Base-by-base conservation (phyloP, 2,888 invertebrate genomes). In the Cephus runcator region DNA sequence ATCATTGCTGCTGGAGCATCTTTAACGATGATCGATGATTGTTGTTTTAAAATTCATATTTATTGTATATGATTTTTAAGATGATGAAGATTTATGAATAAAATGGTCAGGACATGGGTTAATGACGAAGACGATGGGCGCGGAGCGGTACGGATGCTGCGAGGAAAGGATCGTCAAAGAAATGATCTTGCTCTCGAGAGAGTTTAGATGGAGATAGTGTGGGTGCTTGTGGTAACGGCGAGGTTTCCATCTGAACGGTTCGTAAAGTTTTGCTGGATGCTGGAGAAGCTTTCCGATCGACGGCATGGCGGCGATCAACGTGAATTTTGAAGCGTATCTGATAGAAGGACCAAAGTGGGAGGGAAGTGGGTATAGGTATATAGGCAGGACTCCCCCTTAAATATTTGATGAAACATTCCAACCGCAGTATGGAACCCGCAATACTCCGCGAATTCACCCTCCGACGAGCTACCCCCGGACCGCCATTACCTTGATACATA, bases 401-500 rank as follows among this genome's bases (percentile, higher is more conserved):
- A 90, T 90, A 90, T 88, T 90, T 89, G 85, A 90, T 90, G 90
- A 87, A 90, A 90, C 90, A 89, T 87, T 86, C 87, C 87, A 84
- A 86, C 89, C 89, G 89, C 89, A 88, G 90, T 89, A 90, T 89
- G 88, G 86, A 80, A 79, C 83, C 84, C 56, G 77, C 68, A 73
- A 73, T 69, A 73, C 74, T 77, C 73, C 77, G 77, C 77, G 69
- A 73, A 9, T 56, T 15, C 56, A 71, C 31, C 34, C 71, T 31
- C 23, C 33, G 71, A 71, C 71, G 71, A 56, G 71, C 78, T 69
- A 75, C 69, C 81, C 75, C 81, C 84, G 82, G 82, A 84, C 84
- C 84, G 82, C 85, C 85, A 88, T 87, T 87, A 87, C 86, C 83
- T 85, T 87, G 87, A 89, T 89, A 88, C 88, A 88, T 88, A 88